Evolutionary conservation across 2,888 invertebrate genomes (phyloP), one percentile per base, ranked within the genome.

Genomic region (Elmis aenea): DNA sequence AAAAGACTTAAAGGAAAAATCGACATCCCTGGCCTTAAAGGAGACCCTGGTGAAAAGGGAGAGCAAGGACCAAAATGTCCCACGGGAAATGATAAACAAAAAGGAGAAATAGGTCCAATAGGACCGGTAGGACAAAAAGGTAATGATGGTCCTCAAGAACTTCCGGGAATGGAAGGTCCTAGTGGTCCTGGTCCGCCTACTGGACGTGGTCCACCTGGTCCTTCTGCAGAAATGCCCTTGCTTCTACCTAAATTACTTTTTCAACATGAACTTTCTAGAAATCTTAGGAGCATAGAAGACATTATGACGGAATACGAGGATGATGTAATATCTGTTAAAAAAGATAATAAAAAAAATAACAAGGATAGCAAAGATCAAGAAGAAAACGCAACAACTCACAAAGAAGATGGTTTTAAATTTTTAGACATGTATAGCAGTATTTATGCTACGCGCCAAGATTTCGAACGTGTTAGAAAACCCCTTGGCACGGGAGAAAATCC

Each of bases 401-500:
- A n/a, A n/a, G 48, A 48, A 32, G 55, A 71, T 31, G 75, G 74
- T 47, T 66, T 71, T 1, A 77, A 77, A 58, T 74, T 80, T 47
- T 60, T 79, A 23, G 79, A 83, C 48, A 81, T 85, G 72, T 84
- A 85, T 59, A 77, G 74, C 32, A 78, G 80, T 26, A 83, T 86
- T 51, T 83, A 83, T 55, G 68, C 74, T 3, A 81, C 86, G 75
- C 70, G 81, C 15, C 74, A 79, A 42, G 84, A 87, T 32, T 68
- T 92, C 27, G 86, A 89, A 48, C 71, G 77, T 24, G 75, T 82
- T 9, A 73, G 75, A 36, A 81, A 81, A 52, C 92, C 92, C 0
- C 71, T 82, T 2, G 92, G 92, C 5, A 81, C 82, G 0, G 74
- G 79, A 49, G 80, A 81, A 37, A 86, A 83, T 63, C 93, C 93